A percentile compares a stretch with the other conserved stretches of the same genome.
Conservation (phyloP, 1,140 invertebrate genomes). For the Hyphantria cunea region DNA sequence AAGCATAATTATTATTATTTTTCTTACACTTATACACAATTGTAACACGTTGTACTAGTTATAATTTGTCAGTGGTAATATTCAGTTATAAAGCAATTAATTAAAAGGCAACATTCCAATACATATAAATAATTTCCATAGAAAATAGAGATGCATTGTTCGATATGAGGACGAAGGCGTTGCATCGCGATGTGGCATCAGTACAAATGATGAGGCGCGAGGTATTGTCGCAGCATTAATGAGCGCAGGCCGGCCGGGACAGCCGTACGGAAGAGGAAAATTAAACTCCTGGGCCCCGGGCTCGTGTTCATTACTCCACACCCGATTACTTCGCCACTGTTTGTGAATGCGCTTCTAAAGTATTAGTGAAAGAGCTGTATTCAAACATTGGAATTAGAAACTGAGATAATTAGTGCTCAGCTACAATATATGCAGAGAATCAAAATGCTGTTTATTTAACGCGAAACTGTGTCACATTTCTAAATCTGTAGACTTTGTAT, state of each 20-base stretch:
- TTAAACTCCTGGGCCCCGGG: slow-evolving; percentile 77
- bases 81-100: too few relatives aligned
- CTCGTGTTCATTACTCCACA: slow-evolving; percentile 75
- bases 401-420: slow-evolving; percentile 39
- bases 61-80: too few relatives aligned
- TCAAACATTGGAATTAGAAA: slow-evolving; percentile 53
- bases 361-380: slow-evolving; percentile 44
- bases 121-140: slow-evolving; percentile 26
- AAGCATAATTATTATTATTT: too few relatives aligned
- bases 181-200: slow-evolving; percentile 35
- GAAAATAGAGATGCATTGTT: slow-evolving; percentile 25
- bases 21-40: too few relatives aligned
- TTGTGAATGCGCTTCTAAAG: slow-evolving; percentile 67
- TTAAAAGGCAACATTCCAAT: not conserved
- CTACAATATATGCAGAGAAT: slow-evolving; percentile 13
- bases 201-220: slow-evolving; percentile 68
- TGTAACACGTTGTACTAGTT: too few relatives aligned
- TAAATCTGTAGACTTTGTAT: slow-evolving; percentile 10
- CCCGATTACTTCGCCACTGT: slow-evolving; percentile 67
- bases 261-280: slow-evolving; percentile 78
- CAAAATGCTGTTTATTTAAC: slow-evolving; percentile 10
- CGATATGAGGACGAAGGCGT: slow-evolving; percentile 26
- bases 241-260: slow-evolving; percentile 65
- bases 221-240: slow-evolving; percentile 77
- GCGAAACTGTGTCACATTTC: slow-evolving; percentile 19